Evolutionary conservation across 2,113 vertebrate species (phyloP).

Genomic region (Rhineura floridana): DNA sequence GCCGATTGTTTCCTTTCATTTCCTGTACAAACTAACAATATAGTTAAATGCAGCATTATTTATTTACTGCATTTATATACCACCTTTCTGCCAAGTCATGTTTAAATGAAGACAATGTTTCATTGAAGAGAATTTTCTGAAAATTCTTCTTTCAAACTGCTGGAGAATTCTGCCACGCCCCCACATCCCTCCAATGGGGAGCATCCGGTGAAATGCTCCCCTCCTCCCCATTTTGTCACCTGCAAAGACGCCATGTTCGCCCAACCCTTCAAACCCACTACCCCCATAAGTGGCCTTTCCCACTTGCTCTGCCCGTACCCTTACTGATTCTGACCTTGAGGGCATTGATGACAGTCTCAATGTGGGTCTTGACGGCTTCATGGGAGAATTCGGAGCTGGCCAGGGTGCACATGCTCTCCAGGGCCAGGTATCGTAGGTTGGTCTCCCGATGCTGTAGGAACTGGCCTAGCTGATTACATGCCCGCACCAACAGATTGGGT

Average conservation of each 20-base stretch:
- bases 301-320: background rate
- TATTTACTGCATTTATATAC: no score
- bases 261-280: background rate
- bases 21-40: no score
- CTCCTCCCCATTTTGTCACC: no score
- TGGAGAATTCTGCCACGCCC: background rate
- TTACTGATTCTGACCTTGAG: conserved; percentile 75
- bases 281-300: background rate
- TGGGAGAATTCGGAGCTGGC: conserved; percentile 80
- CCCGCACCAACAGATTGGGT: conserved; percentile 84
- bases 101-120: background rate
- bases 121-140: background rate
- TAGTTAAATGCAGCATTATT: background rate
- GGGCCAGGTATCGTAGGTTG: conserved; percentile 85
- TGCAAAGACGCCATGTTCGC: background rate
- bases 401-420: conserved; percentile 84
- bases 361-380: conserved; percentile 84
- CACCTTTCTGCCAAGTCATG: no score
- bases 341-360: conserved; percentile 84
- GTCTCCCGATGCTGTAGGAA: conserved; percentile 87
- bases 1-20: background rate
- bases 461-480: conserved; percentile 86
- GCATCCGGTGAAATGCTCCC: background rate
- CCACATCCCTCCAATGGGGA: background rate
- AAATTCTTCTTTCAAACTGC: background rate